Evolutionary conservation across 2,797 vertebrate species (phyloP).

Genomic region (Microctenopoma lineatum): DNA sequence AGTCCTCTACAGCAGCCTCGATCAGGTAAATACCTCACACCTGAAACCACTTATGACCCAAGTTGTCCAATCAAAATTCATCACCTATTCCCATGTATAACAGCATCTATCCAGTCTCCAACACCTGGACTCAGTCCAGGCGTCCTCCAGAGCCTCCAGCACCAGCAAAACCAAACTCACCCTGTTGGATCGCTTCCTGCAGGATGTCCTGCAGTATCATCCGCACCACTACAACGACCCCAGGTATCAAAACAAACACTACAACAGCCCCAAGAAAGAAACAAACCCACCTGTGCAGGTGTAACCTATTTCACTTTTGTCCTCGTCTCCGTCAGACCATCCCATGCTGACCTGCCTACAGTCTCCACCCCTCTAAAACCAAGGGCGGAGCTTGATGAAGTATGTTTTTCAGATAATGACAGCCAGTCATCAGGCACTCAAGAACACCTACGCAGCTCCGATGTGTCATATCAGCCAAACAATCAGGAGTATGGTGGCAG

Average conservation of each 20-base stretch:
- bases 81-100: background rate
- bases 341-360: slow-evolving; percentile 85
- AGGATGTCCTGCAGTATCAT: slow-evolving; percentile 92
- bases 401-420: slow-evolving; percentile 62
- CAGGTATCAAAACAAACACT: slow-evolving; percentile 78
- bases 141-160: slow-evolving; percentile 49
- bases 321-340: slow-evolving; percentile 78
- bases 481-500: slow-evolving; percentile 19
- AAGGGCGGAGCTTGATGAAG: slow-evolving; percentile 73
- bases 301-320: background rate
- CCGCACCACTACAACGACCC: slow-evolving; percentile 86
- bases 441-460: slow-evolving; percentile 74
- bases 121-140: slow-evolving; percentile 87
- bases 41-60: background rate
- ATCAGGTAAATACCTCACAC: slow-evolving; percentile 83
- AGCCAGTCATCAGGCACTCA: slow-evolving; percentile 64
- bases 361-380: slow-evolving; percentile 67
- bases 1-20: slow-evolving; percentile 88
- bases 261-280: background rate
- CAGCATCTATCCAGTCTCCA: slow-evolving; percentile 91
- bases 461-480: slow-evolving; percentile 50
- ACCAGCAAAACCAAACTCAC: slow-evolving; percentile 54
- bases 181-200: slow-evolving; percentile 92
- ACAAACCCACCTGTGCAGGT: background rate
- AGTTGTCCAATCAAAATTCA: background rate